Conservation (phyloP, 2,888 invertebrate species). For the Drosophila nigritarsus region DNA sequence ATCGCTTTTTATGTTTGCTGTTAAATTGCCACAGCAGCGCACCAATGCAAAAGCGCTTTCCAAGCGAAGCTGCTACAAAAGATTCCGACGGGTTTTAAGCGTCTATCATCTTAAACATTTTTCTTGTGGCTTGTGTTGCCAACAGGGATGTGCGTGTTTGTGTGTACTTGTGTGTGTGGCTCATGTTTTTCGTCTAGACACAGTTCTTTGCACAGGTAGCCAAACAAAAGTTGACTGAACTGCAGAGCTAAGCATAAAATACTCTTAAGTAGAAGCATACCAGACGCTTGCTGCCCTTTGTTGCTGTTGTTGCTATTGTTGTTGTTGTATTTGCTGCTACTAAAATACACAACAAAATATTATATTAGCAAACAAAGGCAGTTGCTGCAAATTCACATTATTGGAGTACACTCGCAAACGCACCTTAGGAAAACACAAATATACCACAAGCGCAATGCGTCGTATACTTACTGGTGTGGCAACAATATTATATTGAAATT, state of each 20-base stretch:
- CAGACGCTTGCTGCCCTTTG: slow-evolving; percentile 22
- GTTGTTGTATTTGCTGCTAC: not conserved
- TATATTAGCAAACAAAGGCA: slow-evolving; percentile 77
- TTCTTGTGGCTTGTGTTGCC: slow-evolving; percentile 32
- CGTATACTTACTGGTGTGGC: slow-evolving; percentile 58
- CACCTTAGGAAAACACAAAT: slow-evolving; percentile 32
- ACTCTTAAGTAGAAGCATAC: slow-evolving; percentile 41
- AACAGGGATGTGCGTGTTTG: not conserved
- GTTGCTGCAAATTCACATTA: slow-evolving; percentile 53
- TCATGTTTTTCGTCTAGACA: slow-evolving; percentile 59
- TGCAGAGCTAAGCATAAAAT: slow-evolving; percentile 55
- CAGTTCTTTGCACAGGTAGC: slow-evolving; percentile 62
- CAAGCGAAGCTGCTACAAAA: slow-evolving; percentile 35
- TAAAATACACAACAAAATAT: slow-evolving; percentile 66
- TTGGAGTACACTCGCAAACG: slow-evolving; percentile 6
- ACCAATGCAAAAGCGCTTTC: slow-evolving; percentile 10
- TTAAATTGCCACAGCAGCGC: slow-evolving; percentile 68
- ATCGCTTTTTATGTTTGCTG: slow-evolving; percentile 70
- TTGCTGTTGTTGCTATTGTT: not conserved
- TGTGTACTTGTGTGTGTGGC: slow-evolving; percentile 7
- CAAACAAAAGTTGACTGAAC: slow-evolving; percentile 70
- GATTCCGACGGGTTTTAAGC: slow-evolving; percentile 59
- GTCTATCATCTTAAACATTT: slow-evolving; percentile 66
- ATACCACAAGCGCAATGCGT: slow-evolving; percentile 68
- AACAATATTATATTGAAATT: slow-evolving; percentile 74